Evolutionary conservation across 2,888 invertebrate species (phyloP).

Genomic region (Phoenoteleia sp.): DNA sequence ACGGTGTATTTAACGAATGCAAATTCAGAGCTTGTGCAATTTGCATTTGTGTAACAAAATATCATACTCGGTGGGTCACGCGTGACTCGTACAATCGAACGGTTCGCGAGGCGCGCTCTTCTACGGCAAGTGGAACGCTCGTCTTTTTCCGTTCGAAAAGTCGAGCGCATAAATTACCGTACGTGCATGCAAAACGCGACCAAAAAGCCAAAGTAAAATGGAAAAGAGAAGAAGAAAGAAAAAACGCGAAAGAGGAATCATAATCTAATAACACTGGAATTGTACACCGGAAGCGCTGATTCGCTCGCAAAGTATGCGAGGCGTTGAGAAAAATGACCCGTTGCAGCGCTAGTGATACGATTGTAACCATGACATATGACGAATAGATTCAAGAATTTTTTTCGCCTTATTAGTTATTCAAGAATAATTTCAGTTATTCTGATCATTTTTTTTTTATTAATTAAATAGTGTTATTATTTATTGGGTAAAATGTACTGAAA

Average conservation of each 20-base stretch:
- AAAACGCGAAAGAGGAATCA: slow-evolving; percentile 34
- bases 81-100: slow-evolving; percentile 54
- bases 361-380: background rate
- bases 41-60: slow-evolving; percentile 54
- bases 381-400: no score
- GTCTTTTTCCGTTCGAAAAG: slow-evolving; percentile 64
- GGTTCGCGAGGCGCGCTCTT: slow-evolving; percentile 23
- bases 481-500: no score
- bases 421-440: no score
- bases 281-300: slow-evolving; percentile 44
- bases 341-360: background rate
- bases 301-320: slow-evolving; percentile 43
- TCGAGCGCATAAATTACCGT: slow-evolving; percentile 66
- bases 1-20: slow-evolving; percentile 30
- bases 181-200: slow-evolving; percentile 60
- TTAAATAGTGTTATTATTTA: no score
- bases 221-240: slow-evolving; percentile 27
- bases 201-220: slow-evolving; percentile 24
- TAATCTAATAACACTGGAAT: slow-evolving; percentile 62
- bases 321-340: slow-evolving; percentile 10
- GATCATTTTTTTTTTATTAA: no score
- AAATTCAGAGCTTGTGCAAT: slow-evolving; percentile 21
- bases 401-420: no score
- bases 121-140: slow-evolving; percentile 51
- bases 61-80: slow-evolving; percentile 28